Conservation (phyloP, 35 echinoderm and acorn worm species). For the Amphiura filiformis region DNA sequence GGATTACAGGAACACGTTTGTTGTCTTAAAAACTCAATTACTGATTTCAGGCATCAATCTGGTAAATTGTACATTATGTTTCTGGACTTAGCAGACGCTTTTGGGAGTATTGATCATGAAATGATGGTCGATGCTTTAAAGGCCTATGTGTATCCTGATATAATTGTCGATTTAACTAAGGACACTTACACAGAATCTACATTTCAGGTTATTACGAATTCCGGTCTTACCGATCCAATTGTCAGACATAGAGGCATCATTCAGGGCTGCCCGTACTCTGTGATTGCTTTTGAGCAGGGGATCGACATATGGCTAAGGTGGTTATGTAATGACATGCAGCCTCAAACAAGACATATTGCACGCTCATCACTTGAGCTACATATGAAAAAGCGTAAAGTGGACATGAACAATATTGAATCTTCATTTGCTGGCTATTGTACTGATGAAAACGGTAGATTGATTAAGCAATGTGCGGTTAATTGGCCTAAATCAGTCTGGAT, state of each 20-base stretch:
- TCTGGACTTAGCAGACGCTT: neutral
- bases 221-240: neutral
- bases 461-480: too few species aligned
- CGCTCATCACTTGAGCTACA: too few species aligned
- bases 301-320: neutral
- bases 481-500: too few species aligned
- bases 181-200: neutral
- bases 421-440: too few species aligned
- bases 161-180: neutral
- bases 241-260: neutral
- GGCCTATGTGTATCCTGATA: neutral
- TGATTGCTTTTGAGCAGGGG: constrained; percentile 1
- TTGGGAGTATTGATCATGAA: neutral
- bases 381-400: too few species aligned
- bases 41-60: neutral
- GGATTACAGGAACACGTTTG: neutral
- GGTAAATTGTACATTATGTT: constrained; percentile 1
- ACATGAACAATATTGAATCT: too few species aligned
- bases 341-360: too few species aligned
- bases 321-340: neutral
- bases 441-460: too few species aligned
- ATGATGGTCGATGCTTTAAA: neutral
- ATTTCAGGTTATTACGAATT: neutral
- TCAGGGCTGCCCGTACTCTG: neutral
- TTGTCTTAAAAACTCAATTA: neutral